Conservation (phyloP, 2,797 vertebrate genomes). For the Yasuhikotakia modesta region DNA sequence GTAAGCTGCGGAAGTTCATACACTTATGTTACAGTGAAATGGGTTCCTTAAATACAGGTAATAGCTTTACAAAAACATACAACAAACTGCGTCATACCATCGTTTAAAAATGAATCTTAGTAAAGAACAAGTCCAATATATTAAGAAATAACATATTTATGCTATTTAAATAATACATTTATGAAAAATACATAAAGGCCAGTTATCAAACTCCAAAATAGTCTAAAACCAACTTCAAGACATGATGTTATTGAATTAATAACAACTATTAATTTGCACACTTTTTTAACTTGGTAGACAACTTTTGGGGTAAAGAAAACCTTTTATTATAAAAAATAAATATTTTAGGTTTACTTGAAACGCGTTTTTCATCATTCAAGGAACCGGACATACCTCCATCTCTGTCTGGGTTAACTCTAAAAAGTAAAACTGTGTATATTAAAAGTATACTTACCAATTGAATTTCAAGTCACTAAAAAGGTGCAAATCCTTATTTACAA, state of each 20-base stretch:
- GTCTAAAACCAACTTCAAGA: too few species aligned
- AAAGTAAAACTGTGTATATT: neutral
- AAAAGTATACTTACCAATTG: constrained; percentile 22
- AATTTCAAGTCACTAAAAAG: neutral
- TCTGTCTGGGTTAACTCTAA: neutral
- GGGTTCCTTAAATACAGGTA: constrained; percentile 22
- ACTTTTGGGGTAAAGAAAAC: too few species aligned
- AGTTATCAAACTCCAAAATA: too few species aligned
- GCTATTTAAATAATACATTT: too few species aligned
- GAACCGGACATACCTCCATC: neutral
- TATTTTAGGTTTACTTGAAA: neutral
- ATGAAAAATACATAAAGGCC: too few species aligned
- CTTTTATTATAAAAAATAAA: too few species aligned
- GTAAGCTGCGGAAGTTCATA: constrained; percentile 1
- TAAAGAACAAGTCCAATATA: too few species aligned
- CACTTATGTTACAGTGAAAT: neutral
- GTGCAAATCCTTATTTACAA: neutral
- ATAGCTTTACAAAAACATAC: neutral
- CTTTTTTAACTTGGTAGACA: too few species aligned
- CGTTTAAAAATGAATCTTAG: neutral
- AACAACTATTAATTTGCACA: too few species aligned
- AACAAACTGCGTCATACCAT: too few species aligned
- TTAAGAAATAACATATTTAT: too few species aligned
- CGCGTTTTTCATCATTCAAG: neutral
- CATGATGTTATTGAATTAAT: too few species aligned